A percentile compares a stretch with the other conserved stretches of the same genome.
These are phyloP conservation scores for Phyllotis vaccarum DNA, from an alignment of 2,797 vertebrate genomes.

Conservation along the genomic window DNA sequence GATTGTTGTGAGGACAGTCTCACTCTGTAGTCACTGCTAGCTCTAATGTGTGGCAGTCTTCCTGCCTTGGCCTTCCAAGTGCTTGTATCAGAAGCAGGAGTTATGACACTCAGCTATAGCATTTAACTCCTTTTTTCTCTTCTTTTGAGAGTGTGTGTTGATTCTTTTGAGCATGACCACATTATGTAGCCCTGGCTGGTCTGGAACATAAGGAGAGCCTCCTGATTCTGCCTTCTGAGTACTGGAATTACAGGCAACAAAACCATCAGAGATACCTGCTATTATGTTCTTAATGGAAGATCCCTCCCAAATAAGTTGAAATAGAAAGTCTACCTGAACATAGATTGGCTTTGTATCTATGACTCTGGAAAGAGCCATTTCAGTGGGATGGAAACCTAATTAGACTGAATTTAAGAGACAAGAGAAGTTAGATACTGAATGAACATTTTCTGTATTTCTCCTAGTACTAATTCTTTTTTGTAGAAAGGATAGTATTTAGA, in stretches of 20 bases:
- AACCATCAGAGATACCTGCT: background rate
- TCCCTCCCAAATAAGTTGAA: background rate
- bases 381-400: background rate
- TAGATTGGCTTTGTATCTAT: background rate
- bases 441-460: background rate
- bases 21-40: background rate
- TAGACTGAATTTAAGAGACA: background rate
- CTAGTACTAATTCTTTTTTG: constrained; percentile 24
- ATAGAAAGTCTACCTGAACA: constrained; percentile 1
- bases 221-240: background rate
- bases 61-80: background rate
- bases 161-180: background rate
- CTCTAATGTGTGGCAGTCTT: background rate
- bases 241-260: background rate
- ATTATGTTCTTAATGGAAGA: background rate
- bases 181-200: background rate
- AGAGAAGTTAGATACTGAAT: background rate
- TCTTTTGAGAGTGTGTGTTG: background rate
- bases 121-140: background rate
- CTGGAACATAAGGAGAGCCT: background rate
- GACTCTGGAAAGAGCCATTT: constrained; percentile 17
- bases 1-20: background rate
- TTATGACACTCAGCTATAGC: background rate
- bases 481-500: constrained; percentile 8
- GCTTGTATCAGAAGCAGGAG: background rate